Evolutionary conservation across 2,888 invertebrate species (phyloP).

Genomic region (Digitonthophagus gazella): DNA sequence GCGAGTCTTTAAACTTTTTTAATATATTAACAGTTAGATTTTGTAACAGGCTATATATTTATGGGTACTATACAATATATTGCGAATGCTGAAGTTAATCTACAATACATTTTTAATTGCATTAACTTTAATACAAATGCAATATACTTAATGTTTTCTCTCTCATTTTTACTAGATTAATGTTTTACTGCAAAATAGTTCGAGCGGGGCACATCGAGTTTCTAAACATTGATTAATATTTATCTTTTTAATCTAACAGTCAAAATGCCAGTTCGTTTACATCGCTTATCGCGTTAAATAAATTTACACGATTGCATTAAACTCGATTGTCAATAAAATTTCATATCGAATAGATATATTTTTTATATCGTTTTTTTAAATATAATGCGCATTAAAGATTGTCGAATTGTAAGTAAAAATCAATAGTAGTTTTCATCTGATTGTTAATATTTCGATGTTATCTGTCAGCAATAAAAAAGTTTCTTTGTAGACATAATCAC

Average conservation of each 20-base stretch:
- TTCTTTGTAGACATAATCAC: too few species aligned
- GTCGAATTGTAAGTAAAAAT: conserved; percentile 1
- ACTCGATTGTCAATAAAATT: conserved; percentile 13
- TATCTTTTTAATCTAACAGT: neutral
- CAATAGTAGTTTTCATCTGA: neutral
- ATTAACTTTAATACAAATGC: neutral
- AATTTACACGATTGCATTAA: conserved; percentile 3
- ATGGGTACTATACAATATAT: too few species aligned
- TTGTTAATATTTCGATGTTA: neutral
- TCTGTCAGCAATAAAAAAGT: neutral
- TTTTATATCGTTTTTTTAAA: neutral
- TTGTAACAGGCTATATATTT: too few species aligned
- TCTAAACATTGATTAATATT: conserved; percentile 10
- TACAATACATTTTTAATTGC: too few species aligned
- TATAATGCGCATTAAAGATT: neutral
- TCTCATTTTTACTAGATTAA: neutral
- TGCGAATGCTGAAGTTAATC: too few species aligned
- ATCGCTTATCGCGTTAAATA: neutral
- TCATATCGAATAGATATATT: neutral
- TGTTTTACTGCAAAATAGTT: conserved; percentile 7
- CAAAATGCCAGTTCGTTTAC: conserved; percentile 15
- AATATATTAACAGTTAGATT: too few species aligned
- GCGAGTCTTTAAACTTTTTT: too few species aligned
- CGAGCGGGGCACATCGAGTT: conserved; percentile 4
- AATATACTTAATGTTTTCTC: neutral